A percentile compares a stretch with the other conserved stretches of the same genome.
phyloP scores from a whole-genome alignment of 2,113 vertebrate species.

The Periophthalmodon schlosseri region DNA sequence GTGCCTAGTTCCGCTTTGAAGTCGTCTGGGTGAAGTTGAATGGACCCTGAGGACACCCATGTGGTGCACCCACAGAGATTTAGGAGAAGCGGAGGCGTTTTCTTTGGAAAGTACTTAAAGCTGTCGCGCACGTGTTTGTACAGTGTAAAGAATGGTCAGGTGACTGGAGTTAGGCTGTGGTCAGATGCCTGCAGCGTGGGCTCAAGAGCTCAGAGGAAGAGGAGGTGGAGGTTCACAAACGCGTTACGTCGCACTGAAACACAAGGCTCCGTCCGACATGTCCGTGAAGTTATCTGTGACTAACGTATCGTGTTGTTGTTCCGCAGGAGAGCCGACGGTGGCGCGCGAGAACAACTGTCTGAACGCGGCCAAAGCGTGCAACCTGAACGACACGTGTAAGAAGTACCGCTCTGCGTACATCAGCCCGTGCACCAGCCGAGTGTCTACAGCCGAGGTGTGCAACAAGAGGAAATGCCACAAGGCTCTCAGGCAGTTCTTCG shows the following conservation, averaged over 20 bases:
- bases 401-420: conserved; percentile 98
- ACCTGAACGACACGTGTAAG: conserved; percentile 98
- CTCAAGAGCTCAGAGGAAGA: background rate
- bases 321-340: conserved; percentile 85
- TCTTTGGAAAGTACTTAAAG: background rate
- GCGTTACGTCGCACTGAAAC: too few species aligned
- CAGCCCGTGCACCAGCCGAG: conserved; percentile 93
- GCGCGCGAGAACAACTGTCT: conserved; percentile 95
- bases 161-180: background rate
- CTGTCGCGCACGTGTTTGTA: background rate
- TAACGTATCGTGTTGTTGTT: background rate
- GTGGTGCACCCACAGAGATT: background rate
- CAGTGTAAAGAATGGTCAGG: background rate
- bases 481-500: conserved; percentile 96
- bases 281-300: too few species aligned
- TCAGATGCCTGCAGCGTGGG: background rate
- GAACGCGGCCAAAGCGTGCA: conserved; percentile 97
- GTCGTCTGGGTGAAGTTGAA: too few species aligned
- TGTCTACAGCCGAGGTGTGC: conserved; percentile 91
- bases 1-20: too few species aligned
- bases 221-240: background rate
- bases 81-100: background rate
- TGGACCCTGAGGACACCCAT: background rate
- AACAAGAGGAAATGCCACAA: conserved; percentile 99
- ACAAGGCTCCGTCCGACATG: too few species aligned